Conservation (phyloP, 2,888 invertebrate genomes). For the Escarpia spicata region DNA sequence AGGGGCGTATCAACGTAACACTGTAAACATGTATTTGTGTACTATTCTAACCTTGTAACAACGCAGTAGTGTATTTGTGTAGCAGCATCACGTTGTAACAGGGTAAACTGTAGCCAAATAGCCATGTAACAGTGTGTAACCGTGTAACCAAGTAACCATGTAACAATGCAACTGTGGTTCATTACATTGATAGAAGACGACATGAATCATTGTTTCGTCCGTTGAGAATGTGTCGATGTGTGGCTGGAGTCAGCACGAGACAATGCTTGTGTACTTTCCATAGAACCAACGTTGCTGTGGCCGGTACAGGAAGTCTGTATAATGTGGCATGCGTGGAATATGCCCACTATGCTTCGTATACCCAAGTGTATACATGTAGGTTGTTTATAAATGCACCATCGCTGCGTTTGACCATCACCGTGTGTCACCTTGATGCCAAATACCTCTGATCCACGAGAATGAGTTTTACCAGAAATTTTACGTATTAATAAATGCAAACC, state of each 20-base stretch:
- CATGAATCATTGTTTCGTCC: background rate
- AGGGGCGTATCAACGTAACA: no score
- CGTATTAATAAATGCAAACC: no score
- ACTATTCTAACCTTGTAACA: no score
- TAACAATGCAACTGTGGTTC: background rate
- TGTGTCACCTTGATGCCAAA: no score
- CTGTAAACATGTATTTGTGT: no score
- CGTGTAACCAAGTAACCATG: background rate
- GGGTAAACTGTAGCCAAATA: no score
- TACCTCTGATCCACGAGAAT: no score
- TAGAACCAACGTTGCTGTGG: background rate
- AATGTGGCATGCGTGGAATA: background rate
- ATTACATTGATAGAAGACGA: background rate
- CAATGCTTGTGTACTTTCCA: background rate
- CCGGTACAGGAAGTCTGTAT: background rate
- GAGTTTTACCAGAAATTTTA: no score
- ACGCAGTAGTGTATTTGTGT: background rate
- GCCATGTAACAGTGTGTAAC: no score
- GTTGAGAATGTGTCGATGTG: background rate
- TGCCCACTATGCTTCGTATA: background rate
- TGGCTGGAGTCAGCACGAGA: background rate
- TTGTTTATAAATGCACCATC: no score
- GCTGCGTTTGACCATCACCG: no score
- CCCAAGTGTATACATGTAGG: no score
- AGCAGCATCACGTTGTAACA: background rate